Evolutionary conservation across 2,888 invertebrate genomes (phyloP).

Genomic region (Ariolimax columbianus): DNA sequence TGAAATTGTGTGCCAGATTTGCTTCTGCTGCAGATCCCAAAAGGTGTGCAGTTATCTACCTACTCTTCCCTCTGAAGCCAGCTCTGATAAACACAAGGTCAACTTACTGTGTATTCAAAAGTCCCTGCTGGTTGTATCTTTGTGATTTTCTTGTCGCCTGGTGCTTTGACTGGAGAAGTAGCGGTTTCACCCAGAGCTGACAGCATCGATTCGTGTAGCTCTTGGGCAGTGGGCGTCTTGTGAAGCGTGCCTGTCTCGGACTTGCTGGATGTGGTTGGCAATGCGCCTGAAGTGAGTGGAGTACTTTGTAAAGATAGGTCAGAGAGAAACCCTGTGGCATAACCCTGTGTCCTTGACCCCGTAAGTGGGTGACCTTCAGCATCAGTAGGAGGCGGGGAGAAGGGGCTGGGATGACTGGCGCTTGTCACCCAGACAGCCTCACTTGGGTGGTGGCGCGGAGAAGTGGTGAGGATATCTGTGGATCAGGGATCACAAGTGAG

Average conservation of each 20-base stretch:
- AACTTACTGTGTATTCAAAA: constrained; percentile 62
- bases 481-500: neutral
- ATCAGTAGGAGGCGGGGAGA: constrained; percentile 3
- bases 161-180: constrained; percentile 3
- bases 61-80: neutral
- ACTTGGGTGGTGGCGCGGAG: constrained; percentile 11
- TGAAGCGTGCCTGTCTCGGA: neutral
- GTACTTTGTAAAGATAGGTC: constrained; percentile 41
- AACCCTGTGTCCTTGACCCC: neutral
- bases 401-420: constrained; percentile 37
- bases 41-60: too few species aligned
- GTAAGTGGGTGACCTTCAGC: neutral
- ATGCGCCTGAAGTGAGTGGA: neutral
- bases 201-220: constrained; percentile 28
- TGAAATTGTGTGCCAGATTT: too few species aligned
- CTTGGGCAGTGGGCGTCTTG: neutral
- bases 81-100: neutral
- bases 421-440: constrained; percentile 29
- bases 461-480: neutral
- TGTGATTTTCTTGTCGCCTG: constrained; percentile 59
- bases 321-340: constrained; percentile 28
- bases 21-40: too few species aligned
- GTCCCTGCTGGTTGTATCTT: constrained; percentile 63
- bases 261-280: neutral
- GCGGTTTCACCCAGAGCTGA: constrained; percentile 7